A percentile compares a stretch with the other conserved stretches of the same genome.
Evolutionary conservation across 2,888 invertebrate genomes (phyloP).

Genomic region (Homarus gammarus): DNA sequence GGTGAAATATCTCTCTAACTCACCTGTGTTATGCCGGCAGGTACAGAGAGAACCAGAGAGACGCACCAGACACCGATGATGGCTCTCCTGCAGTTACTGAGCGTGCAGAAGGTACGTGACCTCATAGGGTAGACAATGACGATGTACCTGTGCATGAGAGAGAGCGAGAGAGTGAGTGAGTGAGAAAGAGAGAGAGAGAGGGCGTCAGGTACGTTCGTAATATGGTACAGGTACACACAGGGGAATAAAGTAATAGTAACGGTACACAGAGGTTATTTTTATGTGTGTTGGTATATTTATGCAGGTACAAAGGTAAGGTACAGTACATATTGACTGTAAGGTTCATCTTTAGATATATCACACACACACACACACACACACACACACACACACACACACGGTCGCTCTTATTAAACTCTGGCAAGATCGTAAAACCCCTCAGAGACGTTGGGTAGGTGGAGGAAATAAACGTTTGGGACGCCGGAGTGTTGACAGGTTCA

Average conservation of each 20-base stretch:
- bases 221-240: neutral
- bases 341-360: neutral
- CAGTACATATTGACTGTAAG: too few relatives aligned
- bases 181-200: neutral
- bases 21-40: slow-evolving; percentile 80
- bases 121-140: slow-evolving; percentile 82
- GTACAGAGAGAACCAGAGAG: slow-evolving; percentile 80
- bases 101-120: slow-evolving; percentile 81
- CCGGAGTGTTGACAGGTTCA: too few relatives aligned
- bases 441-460: too few relatives aligned
- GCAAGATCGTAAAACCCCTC: too few relatives aligned
- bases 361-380: slow-evolving; percentile 5
- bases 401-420: too few relatives aligned
- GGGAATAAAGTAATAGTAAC: neutral
- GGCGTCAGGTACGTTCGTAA: neutral
- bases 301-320: too few relatives aligned
- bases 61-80: slow-evolving; percentile 81
- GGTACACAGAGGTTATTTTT: too few relatives aligned
- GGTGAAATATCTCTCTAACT: slow-evolving; percentile 27
- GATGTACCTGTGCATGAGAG: slow-evolving; percentile 79
- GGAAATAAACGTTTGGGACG: too few relatives aligned
- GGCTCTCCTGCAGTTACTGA: slow-evolving; percentile 80
- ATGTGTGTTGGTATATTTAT: too few relatives aligned
- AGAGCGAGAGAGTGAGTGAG: neutral
- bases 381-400: too few relatives aligned